Percentiles rank a stretch among this genome's conserved stretches.
These are phyloP conservation scores for Hydractinia symbiolongicarpus DNA, from an alignment of 30 jellyfish, hydroid and myxozoan species.

Conservation along the genomic window DNA sequence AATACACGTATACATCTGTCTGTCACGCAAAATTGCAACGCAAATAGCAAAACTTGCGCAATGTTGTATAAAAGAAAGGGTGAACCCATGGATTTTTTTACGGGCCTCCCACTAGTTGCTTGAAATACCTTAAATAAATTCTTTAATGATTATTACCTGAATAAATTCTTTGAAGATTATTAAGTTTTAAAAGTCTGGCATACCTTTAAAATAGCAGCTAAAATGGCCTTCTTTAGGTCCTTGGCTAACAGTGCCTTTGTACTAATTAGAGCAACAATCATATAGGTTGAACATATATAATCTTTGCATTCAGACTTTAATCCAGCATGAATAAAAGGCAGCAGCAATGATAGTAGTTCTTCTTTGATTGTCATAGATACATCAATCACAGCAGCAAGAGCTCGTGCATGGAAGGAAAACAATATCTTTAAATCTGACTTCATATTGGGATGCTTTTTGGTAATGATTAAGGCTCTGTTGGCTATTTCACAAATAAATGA, in stretches of 20 bases:
- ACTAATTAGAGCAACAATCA: constrained; percentile 56
- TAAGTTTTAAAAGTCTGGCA: too few relatives aligned
- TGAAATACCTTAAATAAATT: too few relatives aligned
- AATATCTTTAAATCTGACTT: constrained; percentile 35
- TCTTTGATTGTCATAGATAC: constrained; percentile 29
- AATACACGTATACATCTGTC: too few relatives aligned
- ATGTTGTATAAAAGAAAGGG: too few relatives aligned
- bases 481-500: constrained; percentile 53
- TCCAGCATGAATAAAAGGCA: constrained; percentile 56
- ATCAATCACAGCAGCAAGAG: constrained; percentile 51
- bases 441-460: constrained; percentile 23
- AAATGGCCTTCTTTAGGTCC: constrained; percentile 32
- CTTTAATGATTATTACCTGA: too few relatives aligned
- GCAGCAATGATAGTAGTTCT: constrained; percentile 35
- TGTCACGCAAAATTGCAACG: too few relatives aligned
- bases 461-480: constrained; percentile 37
- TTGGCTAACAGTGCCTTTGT: constrained; percentile 29
- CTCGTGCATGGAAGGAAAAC: constrained; percentile 62
- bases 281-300: constrained; percentile 50
- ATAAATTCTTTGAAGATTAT: too few relatives aligned
- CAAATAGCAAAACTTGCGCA: too few relatives aligned
- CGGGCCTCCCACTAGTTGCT: too few relatives aligned
- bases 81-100: too few relatives aligned
- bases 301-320: constrained; percentile 51
- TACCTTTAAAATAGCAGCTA: constrained; percentile 62